These are phyloP conservation scores for Oncorhynchus masou DNA, from an alignment of 2,113 vertebrate species.

Conservation along the genomic window DNA sequence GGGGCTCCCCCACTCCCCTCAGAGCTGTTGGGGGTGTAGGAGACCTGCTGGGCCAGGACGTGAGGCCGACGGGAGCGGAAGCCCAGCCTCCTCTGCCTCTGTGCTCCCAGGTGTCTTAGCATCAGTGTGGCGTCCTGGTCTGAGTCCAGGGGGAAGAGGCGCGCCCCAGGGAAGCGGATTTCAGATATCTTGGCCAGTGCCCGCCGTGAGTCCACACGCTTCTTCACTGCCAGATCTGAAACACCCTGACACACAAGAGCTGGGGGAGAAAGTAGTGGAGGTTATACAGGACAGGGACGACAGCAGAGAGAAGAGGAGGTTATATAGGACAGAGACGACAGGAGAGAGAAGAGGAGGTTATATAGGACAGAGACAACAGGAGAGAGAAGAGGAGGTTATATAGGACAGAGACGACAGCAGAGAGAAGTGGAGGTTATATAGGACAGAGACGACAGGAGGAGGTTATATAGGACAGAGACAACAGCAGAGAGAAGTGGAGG, in stretches of 20 bases:
- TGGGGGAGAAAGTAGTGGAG: conserved; percentile 35
- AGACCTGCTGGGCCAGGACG: conserved; percentile 77
- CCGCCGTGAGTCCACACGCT: conserved; percentile 80
- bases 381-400: no score
- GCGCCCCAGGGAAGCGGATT: conserved; percentile 85
- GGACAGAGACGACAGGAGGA: no score
- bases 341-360: no score
- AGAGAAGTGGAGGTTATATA: no score
- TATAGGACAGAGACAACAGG: no score
- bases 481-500: no score
- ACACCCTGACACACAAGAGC: conserved; percentile 86
- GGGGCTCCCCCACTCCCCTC: conserved; percentile 38
- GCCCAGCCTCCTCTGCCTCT: conserved; percentile 84
- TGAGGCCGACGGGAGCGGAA: conserved; percentile 86
- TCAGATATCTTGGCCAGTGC: conserved; percentile 81
- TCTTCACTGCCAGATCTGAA: conserved; percentile 80
- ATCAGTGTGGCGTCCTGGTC: conserved; percentile 84
- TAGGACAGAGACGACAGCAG: no score
- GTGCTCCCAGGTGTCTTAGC: conserved; percentile 83
- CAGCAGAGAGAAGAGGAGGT: no score
- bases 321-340: no score
- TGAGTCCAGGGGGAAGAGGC: conserved; percentile 80
- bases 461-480: no score
- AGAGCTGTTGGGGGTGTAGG: conserved; percentile 73
- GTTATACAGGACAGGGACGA: background rate